Evolutionary conservation across 2,113 vertebrate genomes (phyloP).

Genomic region (Clarias magur): DNA sequence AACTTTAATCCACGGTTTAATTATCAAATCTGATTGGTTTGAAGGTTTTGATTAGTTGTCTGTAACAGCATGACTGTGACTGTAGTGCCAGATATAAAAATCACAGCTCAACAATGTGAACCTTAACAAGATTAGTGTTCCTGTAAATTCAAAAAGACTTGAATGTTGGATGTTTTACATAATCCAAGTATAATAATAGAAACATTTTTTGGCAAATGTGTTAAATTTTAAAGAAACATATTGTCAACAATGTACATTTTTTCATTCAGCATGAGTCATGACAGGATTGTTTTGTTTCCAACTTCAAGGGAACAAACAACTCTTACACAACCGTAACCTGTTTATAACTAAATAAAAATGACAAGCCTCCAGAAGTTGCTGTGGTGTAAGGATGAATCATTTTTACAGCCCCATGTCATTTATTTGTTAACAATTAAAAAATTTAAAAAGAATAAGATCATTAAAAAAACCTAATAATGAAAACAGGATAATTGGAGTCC

Average conservation of each 20-base stretch:
- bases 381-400: background rate
- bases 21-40: background rate
- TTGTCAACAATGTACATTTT: too few relatives aligned
- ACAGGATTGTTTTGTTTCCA: background rate
- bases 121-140: background rate
- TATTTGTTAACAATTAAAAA: background rate
- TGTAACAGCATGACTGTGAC: background rate
- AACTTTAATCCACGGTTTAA: background rate
- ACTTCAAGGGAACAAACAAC: background rate
- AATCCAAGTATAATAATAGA: background rate
- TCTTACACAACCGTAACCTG: background rate
- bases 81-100: background rate
- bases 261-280: background rate
- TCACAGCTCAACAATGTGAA: background rate
- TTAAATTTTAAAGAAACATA: too few relatives aligned
- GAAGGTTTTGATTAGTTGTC: background rate
- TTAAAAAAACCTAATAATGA: background rate
- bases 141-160: background rate
- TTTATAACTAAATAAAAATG: background rate
- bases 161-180: background rate
- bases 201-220: background rate
- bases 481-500: background rate
- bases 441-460: too few relatives aligned
- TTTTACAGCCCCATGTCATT: background rate
- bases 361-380: too few relatives aligned